Conservation (phyloP, 2,113 vertebrate genomes). For the Dunckerocampus dactyliophorus region DNA sequence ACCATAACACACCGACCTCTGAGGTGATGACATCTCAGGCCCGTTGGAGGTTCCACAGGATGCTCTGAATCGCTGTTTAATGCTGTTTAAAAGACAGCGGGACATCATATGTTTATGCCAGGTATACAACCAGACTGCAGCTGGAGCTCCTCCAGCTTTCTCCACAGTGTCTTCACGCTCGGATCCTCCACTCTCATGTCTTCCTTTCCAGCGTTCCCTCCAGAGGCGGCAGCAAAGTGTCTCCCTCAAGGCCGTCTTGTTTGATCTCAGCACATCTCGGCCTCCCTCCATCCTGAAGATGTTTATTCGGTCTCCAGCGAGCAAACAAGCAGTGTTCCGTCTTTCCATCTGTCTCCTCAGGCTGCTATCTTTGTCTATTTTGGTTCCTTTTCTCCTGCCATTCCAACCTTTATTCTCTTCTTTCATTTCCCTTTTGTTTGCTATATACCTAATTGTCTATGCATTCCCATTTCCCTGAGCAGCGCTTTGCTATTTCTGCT, state of each 20-base stretch:
- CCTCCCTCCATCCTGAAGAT: slow-evolving; percentile 28
- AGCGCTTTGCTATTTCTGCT: no score
- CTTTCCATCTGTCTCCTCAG: slow-evolving; percentile 3
- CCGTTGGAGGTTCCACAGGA: no score
- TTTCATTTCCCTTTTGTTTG: slow-evolving; percentile 3
- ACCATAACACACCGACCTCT: not conserved
- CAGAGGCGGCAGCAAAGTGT: slow-evolving; percentile 3
- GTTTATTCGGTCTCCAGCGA: slow-evolving; percentile 28
- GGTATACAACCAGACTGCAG: not conserved
- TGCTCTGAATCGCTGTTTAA: no score
- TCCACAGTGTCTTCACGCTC: no score
- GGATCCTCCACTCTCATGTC: not conserved
- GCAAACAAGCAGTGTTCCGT: slow-evolving; percentile 5
- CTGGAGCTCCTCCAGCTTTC: slow-evolving; percentile 4
- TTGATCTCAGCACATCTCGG: slow-evolving; percentile 26
- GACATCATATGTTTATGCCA: slow-evolving; percentile 2
- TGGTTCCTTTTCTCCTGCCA: not conserved
- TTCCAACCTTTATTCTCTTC: not conserved
- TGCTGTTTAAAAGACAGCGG: no score
- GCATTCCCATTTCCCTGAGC: no score
- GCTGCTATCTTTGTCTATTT: not conserved
- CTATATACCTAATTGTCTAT: no score
- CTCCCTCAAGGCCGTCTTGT: slow-evolving; percentile 15
- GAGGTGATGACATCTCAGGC: no score
- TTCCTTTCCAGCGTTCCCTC: slow-evolving; percentile 11